A percentile compares a stretch with the other conserved stretches of the same genome.
Evolutionary conservation across 2,113 vertebrate species (phyloP).

Genomic region (Cryptotis parvus): DNA sequence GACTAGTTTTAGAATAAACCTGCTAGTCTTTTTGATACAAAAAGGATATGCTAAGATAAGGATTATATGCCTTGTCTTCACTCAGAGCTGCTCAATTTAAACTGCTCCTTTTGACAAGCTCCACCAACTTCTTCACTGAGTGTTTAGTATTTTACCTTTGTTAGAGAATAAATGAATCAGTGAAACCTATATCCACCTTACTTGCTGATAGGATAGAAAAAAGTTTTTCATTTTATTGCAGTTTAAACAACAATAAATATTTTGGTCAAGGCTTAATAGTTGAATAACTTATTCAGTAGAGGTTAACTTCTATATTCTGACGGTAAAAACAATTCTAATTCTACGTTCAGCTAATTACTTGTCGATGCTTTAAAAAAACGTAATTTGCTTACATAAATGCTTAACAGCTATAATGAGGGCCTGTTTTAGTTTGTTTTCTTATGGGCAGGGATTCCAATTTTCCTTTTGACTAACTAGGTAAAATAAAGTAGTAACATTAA

Average conservation of each 20-base stretch:
- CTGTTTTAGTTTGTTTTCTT: constrained; percentile 58
- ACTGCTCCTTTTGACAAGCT: rapidly evolving
- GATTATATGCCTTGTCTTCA: rapidly evolving
- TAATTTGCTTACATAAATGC: constrained; percentile 60
- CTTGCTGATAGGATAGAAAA: constrained; percentile 40
- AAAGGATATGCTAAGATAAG: too few species aligned
- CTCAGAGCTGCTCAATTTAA: background rate
- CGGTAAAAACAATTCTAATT: constrained; percentile 69
- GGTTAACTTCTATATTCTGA: constrained; percentile 41
- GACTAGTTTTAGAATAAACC: constrained; percentile 1
- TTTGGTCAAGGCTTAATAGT: constrained; percentile 69
- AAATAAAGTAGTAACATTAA: constrained; percentile 52
- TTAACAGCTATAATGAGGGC: constrained; percentile 18
- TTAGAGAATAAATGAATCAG: constrained; percentile 16
- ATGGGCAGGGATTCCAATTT: constrained; percentile 59
- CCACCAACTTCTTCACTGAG: rapidly evolving
- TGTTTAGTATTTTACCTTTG: constrained; percentile 7
- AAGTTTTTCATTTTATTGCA: constrained; percentile 56
- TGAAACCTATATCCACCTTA: background rate
- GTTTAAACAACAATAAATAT: constrained; percentile 52
- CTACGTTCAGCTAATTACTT: constrained; percentile 70
- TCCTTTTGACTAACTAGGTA: constrained; percentile 59
- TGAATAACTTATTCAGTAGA: constrained; percentile 62
- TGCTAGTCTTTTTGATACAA: background rate
- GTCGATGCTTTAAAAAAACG: constrained; percentile 63